Percentiles rank a stretch among this genome's conserved stretches.
Evolutionary conservation across 2,888 invertebrate genomes (phyloP).

Genomic region (Phengaris alcon): DNA sequence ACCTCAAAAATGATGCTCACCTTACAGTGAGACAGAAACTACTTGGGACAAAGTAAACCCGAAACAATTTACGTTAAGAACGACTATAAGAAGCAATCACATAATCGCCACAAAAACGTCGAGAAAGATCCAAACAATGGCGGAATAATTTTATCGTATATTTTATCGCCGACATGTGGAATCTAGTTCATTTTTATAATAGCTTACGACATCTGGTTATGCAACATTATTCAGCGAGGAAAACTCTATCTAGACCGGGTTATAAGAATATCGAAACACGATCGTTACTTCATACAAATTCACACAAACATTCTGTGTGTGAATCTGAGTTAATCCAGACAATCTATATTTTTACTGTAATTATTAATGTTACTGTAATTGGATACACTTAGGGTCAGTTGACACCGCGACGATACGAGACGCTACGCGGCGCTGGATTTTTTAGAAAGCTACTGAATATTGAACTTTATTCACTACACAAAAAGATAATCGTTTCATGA

Average conservation of each 20-base stretch:
- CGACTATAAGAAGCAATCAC: not conserved
- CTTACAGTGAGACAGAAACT: too few relatives aligned
- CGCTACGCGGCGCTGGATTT: too few relatives aligned
- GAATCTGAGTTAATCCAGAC: not conserved
- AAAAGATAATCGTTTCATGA: too few relatives aligned
- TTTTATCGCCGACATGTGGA: conserved; percentile 23
- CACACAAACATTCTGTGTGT: conserved; percentile 19
- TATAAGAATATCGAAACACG: conserved; percentile 14
- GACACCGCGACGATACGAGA: too few relatives aligned
- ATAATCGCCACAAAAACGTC: conserved; percentile 3
- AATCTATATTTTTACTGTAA: not conserved
- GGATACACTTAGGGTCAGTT: not conserved
- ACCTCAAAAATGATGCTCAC: not conserved
- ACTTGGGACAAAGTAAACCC: not conserved
- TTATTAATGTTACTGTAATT: not conserved
- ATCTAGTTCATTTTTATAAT: conserved; percentile 28
- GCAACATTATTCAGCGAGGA: conserved; percentile 7
- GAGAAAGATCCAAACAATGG: conserved; percentile 18
- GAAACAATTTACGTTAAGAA: not conserved
- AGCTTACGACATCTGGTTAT: conserved; percentile 24
- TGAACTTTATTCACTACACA: too few relatives aligned
- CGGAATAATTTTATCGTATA: conserved; percentile 16
- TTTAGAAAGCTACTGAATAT: too few relatives aligned
- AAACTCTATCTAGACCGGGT: conserved; percentile 23
- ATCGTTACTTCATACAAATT: conserved; percentile 15